Percentiles rank a stretch among this genome's conserved stretches.
Evolutionary conservation across 2,797 vertebrate genomes (phyloP).

Genomic region (Craterocephalus amniculus): DNA sequence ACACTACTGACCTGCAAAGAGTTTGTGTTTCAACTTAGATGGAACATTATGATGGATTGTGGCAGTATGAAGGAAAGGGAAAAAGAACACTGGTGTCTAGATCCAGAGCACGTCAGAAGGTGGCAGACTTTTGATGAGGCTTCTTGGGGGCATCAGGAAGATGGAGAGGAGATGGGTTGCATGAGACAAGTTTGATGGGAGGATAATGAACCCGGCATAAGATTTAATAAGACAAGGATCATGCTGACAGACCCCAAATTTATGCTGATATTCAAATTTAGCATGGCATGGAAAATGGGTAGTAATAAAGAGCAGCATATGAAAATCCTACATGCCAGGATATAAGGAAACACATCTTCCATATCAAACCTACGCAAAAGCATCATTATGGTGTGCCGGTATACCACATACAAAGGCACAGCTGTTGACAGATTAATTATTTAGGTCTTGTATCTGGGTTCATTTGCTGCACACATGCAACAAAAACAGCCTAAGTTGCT

Average conservation of each 20-base stretch:
- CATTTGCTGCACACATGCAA: constrained; percentile 6
- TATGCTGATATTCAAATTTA: background rate
- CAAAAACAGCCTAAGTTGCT: constrained; percentile 20
- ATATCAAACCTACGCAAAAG: background rate
- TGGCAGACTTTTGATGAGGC: background rate
- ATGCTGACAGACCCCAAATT: background rate
- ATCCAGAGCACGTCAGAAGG: background rate
- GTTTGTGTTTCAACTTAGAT: background rate
- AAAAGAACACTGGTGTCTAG: background rate
- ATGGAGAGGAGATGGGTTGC: background rate
- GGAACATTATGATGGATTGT: background rate
- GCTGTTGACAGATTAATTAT: constrained; percentile 10
- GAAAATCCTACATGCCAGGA: background rate
- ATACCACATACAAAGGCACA: background rate
- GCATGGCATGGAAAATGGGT: background rate
- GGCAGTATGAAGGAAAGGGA: background rate
- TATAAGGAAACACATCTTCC: background rate
- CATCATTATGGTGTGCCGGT: background rate
- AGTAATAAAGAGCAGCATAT: background rate
- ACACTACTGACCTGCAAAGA: background rate
- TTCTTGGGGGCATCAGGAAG: background rate
- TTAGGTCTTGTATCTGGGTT: constrained; percentile 6
- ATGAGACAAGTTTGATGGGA: background rate
- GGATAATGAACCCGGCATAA: background rate
- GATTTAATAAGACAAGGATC: background rate